Base-by-base conservation (phyloP, 2,888 invertebrate species). In the Temnothorax ravouxi region DNA sequence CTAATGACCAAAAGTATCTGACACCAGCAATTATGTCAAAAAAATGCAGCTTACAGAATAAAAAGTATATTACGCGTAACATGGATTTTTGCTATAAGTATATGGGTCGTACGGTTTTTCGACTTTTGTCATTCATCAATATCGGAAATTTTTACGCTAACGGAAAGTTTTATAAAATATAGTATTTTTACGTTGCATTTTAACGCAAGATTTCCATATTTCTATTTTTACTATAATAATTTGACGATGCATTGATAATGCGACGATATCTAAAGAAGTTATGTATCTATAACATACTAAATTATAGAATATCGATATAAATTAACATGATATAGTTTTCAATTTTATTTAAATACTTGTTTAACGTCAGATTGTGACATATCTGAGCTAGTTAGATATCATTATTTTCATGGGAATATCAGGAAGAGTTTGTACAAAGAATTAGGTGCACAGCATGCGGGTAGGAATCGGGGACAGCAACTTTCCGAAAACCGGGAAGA, bases 341-440 rank as follows among this genome's bases (percentile, higher is more conserved):
- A 41, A 59, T 79, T 75, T 44, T 59, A 59, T 59, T 54, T 29
- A 25, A 25, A 52, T 44, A 47, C 21, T 69, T 41, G 69, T 21
- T 79, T 18, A 11, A 69, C 18, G 11, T 56, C 6, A 21, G 11
- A 71, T 80, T 47, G 34, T 47, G 34, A 38, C 18, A 1, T 50
- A 50, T 21, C 54, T 54, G 52, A 29, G 21, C 15, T 50, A 76
- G 50, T 69, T 69, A 18, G 25, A 21, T 54, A n/a, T 41, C 9
- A 21, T 38, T 8, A 72, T 79, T 72, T 47, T 59, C 21, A 59
- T 18, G 18, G 21, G 13, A 59, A 44, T 29, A 56, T 15, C 5
- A n/a, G 38, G 83, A 67, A 86, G 84, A 86, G 84, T 89, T 67
- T 84, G 83, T 69, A 84, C 76, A 85, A 86, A 86, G 87, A 87